Evolutionary conservation across 35 echinoderm and acorn worm species (phyloP), one percentile per base, ranked within the genome.

Genomic region (Ophiothrix spiculata): DNA sequence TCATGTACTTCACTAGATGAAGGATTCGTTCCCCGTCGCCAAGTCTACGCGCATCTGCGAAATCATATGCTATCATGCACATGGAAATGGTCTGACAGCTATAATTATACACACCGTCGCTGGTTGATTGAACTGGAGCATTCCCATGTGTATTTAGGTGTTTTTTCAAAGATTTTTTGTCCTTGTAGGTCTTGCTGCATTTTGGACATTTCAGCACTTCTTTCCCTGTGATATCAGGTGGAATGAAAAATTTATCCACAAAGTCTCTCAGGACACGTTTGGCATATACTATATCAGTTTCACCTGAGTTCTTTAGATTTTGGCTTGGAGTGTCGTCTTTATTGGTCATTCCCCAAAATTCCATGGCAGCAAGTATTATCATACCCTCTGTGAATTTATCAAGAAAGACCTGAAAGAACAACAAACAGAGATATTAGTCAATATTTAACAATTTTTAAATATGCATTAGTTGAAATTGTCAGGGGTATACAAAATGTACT

Each of bases 381-480:
- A 90, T 35, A 8, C 81, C 40, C 38, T 91, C 81, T 0, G 93
- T 95, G 85, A 78, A 95, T 21, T 91, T 86, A 31, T 80, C 42
- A 0, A 91, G 40, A 14, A 95, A 42, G 37, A n/a, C n/a, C n/a
- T n/a, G n/a, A n/a, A n/a, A n/a, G n/a, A n/a, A n/a, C n/a, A n/a
- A n/a, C n/a, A n/a, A n/a, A n/a, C n/a, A n/a, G n/a, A n/a, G n/a
- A n/a, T n/a, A n/a, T n/a, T n/a, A n/a, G n/a, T n/a, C n/a, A n/a
- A n/a, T n/a, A n/a, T n/a, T n/a, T n/a, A n/a, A n/a, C n/a, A n/a
- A n/a, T n/a, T n/a, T n/a, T n/a, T n/a, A n/a, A n/a, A n/a, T n/a
- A n/a, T n/a, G n/a, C n/a, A n/a, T n/a, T n/a, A n/a, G n/a, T n/a
- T n/a, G n/a, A n/a, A n/a, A n/a, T n/a, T n/a, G n/a, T n/a, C n/a